Evolutionary conservation across 2,888 invertebrate genomes (phyloP).

Genomic region (Abrostola tripartita): DNA sequence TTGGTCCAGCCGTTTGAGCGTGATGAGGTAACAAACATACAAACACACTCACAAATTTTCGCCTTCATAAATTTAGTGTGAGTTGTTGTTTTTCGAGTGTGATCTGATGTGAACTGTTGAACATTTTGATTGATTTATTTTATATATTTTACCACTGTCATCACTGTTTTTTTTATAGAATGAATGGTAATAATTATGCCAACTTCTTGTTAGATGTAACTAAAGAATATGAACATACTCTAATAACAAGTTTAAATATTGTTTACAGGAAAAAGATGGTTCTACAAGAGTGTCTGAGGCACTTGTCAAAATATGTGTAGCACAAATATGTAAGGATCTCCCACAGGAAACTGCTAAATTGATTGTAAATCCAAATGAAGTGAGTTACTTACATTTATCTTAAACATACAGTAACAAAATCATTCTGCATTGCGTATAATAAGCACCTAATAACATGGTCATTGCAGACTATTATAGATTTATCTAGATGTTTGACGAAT

Average conservation of each 20-base stretch:
- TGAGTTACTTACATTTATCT: slow-evolving; percentile 57
- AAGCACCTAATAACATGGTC: too few species aligned
- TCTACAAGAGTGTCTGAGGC: slow-evolving; percentile 89
- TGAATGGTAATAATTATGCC: background rate
- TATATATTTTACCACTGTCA: slow-evolving; percentile 23
- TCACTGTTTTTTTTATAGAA: background rate
- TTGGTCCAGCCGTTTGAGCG: too few species aligned
- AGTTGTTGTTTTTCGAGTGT: too few species aligned
- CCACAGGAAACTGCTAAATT: slow-evolving; percentile 80
- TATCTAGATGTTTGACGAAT: too few species aligned
- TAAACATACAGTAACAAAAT: background rate
- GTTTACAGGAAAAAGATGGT: slow-evolving; percentile 83
- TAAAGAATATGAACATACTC: background rate
- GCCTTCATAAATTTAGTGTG: too few species aligned
- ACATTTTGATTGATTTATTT: too few species aligned
- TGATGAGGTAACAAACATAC: too few species aligned
- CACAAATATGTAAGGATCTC: slow-evolving; percentile 88
- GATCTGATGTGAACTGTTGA: too few species aligned
- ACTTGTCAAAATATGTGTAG: slow-evolving; percentile 90
- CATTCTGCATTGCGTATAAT: too few species aligned
- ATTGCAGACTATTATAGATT: too few species aligned
- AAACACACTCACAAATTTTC: too few species aligned
- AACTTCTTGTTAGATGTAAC: background rate
- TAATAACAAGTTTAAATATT: slow-evolving; percentile 8
- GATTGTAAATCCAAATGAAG: slow-evolving; percentile 91